phyloP scores from a whole-genome alignment of 2,797 vertebrate species.

The Chelon auratus region DNA sequence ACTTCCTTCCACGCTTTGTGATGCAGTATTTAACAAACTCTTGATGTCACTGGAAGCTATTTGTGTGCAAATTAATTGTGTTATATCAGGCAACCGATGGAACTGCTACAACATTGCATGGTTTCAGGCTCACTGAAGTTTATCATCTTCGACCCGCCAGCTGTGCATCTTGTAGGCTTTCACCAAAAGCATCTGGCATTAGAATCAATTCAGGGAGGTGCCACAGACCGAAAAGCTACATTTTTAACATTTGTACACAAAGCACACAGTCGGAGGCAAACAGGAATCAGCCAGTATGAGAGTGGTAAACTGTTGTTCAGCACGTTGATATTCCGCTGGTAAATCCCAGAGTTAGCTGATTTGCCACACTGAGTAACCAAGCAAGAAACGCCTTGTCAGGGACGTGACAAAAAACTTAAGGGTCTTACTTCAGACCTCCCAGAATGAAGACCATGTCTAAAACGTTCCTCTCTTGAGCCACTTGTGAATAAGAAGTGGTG shows the following conservation, averaged over 20 bases:
- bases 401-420: neutral
- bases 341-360: neutral
- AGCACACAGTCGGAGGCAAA: neutral
- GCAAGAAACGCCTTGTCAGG: neutral
- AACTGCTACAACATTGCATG: slow-evolving; percentile 26
- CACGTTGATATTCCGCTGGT: neutral
- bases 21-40: slow-evolving; percentile 46
- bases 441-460: neutral
- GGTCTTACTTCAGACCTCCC: neutral
- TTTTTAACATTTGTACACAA: slow-evolving; percentile 1
- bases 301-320: neutral
- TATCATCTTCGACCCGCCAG: slow-evolving; percentile 33
- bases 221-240: neutral
- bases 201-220: neutral
- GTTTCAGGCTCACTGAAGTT: slow-evolving; percentile 38
- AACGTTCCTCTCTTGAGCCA: neutral
- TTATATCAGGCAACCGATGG: slow-evolving; percentile 44
- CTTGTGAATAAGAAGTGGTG: neutral
- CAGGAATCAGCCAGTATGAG: slow-evolving; percentile 4
- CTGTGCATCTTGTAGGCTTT: slow-evolving; percentile 21
- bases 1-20: slow-evolving; percentile 30
- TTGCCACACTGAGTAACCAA: neutral
- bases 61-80: slow-evolving; percentile 63
- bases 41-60: slow-evolving; percentile 53
- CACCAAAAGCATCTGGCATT: slow-evolving; percentile 2